Conservation (phyloP, 2,113 vertebrate species). For the Abramis brama region DNA sequence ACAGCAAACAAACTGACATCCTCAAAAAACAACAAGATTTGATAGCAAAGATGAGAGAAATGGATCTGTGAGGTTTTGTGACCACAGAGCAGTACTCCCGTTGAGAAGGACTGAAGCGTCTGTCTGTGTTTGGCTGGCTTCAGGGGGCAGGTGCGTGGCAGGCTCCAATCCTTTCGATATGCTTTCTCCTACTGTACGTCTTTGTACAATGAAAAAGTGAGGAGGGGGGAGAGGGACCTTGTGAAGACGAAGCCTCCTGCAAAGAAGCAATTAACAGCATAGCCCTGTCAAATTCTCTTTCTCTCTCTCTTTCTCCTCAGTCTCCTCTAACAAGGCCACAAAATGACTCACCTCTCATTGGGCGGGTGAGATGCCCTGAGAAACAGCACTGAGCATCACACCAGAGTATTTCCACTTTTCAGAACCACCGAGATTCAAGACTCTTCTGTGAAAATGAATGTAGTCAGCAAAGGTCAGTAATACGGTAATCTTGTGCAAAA, state of each 20-base stretch:
- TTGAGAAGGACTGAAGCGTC: slow-evolving; percentile 75
- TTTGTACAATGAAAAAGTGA: slow-evolving; percentile 60
- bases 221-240: slow-evolving; percentile 62
- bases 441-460: slow-evolving; percentile 27
- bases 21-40: slow-evolving; percentile 52
- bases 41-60: slow-evolving; percentile 45
- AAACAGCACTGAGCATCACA: slow-evolving; percentile 22
- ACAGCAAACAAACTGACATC: slow-evolving; percentile 34
- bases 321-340: slow-evolving; percentile 57
- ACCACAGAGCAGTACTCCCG: slow-evolving; percentile 64
- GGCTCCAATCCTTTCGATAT: slow-evolving; percentile 70
- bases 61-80: slow-evolving; percentile 48
- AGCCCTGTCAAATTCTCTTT: slow-evolving; percentile 75
- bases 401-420: slow-evolving; percentile 30
- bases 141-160: slow-evolving; percentile 71
- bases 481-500: slow-evolving; percentile 37
- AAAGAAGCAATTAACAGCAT: slow-evolving; percentile 80
- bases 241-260: slow-evolving; percentile 75
- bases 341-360: slow-evolving; percentile 49
- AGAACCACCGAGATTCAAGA: slow-evolving; percentile 2
- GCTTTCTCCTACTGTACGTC: slow-evolving; percentile 42
- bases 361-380: slow-evolving; percentile 15
- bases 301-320: slow-evolving; percentile 38
- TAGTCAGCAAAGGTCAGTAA: slow-evolving; percentile 34
- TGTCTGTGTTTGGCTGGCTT: slow-evolving; percentile 78